Conservation (phyloP, 2,888 invertebrate species). For the Timema cristinae region DNA sequence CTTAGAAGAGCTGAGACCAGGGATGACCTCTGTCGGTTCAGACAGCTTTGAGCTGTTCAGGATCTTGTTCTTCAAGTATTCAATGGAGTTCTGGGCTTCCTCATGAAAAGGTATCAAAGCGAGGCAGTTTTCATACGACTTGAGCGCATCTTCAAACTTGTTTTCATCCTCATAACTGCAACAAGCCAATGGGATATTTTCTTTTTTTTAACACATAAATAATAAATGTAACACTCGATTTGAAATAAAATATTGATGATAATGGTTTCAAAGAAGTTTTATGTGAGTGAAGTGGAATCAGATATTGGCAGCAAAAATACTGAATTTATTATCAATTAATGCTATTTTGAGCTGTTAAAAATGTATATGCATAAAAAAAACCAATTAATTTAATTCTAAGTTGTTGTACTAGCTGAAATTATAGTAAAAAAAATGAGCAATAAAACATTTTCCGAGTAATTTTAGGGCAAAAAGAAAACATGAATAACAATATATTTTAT, state of each 20-base stretch:
- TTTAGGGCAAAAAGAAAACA: too few species aligned
- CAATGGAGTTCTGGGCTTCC: slow-evolving; percentile 79
- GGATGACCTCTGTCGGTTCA: slow-evolving; percentile 58
- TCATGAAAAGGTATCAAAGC: slow-evolving; percentile 81
- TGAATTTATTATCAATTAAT: too few species aligned
- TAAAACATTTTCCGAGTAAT: too few species aligned
- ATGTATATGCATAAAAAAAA: too few species aligned
- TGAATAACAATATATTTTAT: too few species aligned
- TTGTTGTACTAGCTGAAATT: too few species aligned
- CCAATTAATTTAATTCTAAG: too few species aligned
- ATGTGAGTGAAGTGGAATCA: too few species aligned
- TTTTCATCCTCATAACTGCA: slow-evolving; percentile 79
- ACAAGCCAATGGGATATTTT: slow-evolving; percentile 17
- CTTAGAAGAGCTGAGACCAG: slow-evolving; percentile 55
- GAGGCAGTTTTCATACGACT: slow-evolving; percentile 79
- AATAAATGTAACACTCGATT: slow-evolving; percentile 1
- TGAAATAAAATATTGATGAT: not conserved
- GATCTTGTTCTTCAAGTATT: slow-evolving; percentile 70
- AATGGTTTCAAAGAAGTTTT: not conserved
- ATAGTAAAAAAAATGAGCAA: too few species aligned
- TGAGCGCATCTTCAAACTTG: slow-evolving; percentile 77
- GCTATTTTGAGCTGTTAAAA: too few species aligned
- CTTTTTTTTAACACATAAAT: slow-evolving; percentile 2
- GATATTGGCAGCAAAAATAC: too few species aligned
- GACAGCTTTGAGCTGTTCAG: slow-evolving; percentile 51